phyloP scores from a whole-genome alignment of 2,797 vertebrate genomes.

The Etheostoma nigrum region DNA sequence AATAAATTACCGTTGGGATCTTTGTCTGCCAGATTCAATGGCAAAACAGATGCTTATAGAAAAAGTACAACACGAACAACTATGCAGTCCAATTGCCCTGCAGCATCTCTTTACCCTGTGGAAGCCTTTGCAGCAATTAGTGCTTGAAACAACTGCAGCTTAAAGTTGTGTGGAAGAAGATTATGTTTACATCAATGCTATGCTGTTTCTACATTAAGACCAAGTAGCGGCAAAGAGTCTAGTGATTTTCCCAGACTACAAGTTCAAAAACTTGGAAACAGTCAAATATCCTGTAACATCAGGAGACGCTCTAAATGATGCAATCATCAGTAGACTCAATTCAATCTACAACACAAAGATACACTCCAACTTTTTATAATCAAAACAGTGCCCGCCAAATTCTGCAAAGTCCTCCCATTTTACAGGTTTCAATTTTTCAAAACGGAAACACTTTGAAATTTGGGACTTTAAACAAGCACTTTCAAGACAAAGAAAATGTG shows the following conservation, averaged over 20 bases:
- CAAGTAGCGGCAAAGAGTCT: neutral
- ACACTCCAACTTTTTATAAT: neutral
- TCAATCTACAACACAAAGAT: neutral
- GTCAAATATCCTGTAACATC: neutral
- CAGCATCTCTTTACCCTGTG: neutral
- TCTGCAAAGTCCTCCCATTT: too few relatives aligned
- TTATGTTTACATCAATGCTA: neutral
- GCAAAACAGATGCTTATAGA: neutral
- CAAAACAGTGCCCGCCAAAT: too few relatives aligned
- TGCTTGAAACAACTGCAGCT: constrained; percentile 8
- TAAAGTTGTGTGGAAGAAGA: neutral
- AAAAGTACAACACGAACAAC: neutral
- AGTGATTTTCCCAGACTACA: neutral
- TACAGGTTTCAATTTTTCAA: too few relatives aligned
- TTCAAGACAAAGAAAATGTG: too few relatives aligned
- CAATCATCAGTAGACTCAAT: neutral
- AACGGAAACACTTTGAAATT: too few relatives aligned
- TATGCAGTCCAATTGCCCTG: neutral
- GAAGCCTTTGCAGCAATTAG: neutral
- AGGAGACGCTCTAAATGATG: neutral
- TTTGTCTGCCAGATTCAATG: constrained; percentile 3
- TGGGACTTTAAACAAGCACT: too few relatives aligned
- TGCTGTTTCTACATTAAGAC: neutral
- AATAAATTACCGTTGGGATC: neutral
- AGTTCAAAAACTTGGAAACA: constrained; percentile 10